Evolutionary conservation across 2,888 invertebrate genomes (phyloP).

Genomic region (Pollenia griseotomentosa): DNA sequence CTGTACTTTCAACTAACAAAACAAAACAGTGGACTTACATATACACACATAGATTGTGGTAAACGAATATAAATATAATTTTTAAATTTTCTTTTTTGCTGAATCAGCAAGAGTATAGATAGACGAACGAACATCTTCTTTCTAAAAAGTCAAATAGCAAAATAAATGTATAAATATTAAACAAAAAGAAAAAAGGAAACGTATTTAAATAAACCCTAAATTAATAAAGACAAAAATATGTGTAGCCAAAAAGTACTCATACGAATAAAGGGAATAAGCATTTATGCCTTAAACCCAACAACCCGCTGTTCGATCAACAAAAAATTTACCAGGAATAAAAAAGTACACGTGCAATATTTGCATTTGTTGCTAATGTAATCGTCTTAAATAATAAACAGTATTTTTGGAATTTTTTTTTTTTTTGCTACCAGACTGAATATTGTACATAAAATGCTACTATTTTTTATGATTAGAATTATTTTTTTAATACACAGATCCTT

Average conservation of each 20-base stretch:
- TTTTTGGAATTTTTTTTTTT: constrained; percentile 9
- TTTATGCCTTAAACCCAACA: constrained; percentile 35
- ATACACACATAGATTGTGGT: constrained; percentile 54
- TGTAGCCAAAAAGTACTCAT: constrained; percentile 64
- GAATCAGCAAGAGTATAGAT: constrained; percentile 67
- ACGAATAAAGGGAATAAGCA: constrained; percentile 34
- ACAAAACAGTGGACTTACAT: constrained; percentile 24
- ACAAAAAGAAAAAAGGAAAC: constrained; percentile 22
- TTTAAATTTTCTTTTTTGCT: constrained; percentile 62
- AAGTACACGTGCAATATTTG: constrained; percentile 73
- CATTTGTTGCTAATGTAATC: constrained; percentile 72
- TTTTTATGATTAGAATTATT: constrained; percentile 65
- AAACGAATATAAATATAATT: constrained; percentile 45
- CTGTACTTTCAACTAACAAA: constrained; percentile 48
- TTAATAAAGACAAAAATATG: constrained; percentile 59
- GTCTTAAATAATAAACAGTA: constrained; percentile 70
- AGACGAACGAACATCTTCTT: constrained; percentile 62
- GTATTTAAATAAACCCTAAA: constrained; percentile 69
- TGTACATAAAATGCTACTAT: constrained; percentile 62
- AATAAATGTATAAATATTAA: constrained; percentile 65
- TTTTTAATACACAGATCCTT: constrained; percentile 29
- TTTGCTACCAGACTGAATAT: constrained; percentile 28
- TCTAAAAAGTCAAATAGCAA: constrained; percentile 66
- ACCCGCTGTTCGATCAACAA: constrained; percentile 53
- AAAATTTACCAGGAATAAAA: constrained; percentile 14